Percentiles rank a stretch among this genome's conserved stretches.
phyloP scores from a whole-genome alignment of 30 jellyfish, hydroid and myxozoan genomes.

The Cassiopea andromeda region DNA sequence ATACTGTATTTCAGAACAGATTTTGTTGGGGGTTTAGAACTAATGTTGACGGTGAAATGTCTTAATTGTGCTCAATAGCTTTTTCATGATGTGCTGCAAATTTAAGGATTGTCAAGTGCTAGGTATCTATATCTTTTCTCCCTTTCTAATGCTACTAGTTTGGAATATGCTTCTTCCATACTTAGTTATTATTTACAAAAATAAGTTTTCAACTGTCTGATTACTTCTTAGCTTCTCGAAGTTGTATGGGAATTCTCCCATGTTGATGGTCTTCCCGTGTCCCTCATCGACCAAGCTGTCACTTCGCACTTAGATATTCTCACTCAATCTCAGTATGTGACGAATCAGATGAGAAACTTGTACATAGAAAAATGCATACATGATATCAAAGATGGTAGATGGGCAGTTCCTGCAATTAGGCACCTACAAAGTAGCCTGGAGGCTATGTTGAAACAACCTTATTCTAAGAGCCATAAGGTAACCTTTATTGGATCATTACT shows the following conservation, averaged over 20 bases:
- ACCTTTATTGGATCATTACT: not conserved
- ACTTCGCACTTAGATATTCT: slow-evolving; percentile 94
- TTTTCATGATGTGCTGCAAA: no score
- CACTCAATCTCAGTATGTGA: slow-evolving; percentile 78
- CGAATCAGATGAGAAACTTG: slow-evolving; percentile 64
- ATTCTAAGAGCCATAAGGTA: slow-evolving; percentile 85
- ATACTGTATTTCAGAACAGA: no score
- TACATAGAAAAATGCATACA: slow-evolving; percentile 87
- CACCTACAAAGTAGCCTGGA: slow-evolving; percentile 87
- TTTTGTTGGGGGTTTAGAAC: no score
- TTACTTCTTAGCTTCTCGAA: slow-evolving; percentile 66
- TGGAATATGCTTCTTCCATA: no score
- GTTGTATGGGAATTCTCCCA: slow-evolving; percentile 81
- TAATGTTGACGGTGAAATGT: no score
- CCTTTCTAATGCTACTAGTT: no score
- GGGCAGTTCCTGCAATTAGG: slow-evolving; percentile 95
- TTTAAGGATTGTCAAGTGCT: no score
- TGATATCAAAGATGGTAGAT: slow-evolving; percentile 74
- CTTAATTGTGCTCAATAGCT: no score
- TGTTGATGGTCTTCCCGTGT: slow-evolving; percentile 61
- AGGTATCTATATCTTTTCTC: no score
- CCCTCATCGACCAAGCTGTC: slow-evolving; percentile 91
- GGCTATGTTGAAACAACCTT: slow-evolving; percentile 78
- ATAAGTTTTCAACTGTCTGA: not conserved
- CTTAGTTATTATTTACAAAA: no score